Evolutionary conservation across 2,888 invertebrate genomes (phyloP).

Genomic region (Xiphydria camelus): DNA sequence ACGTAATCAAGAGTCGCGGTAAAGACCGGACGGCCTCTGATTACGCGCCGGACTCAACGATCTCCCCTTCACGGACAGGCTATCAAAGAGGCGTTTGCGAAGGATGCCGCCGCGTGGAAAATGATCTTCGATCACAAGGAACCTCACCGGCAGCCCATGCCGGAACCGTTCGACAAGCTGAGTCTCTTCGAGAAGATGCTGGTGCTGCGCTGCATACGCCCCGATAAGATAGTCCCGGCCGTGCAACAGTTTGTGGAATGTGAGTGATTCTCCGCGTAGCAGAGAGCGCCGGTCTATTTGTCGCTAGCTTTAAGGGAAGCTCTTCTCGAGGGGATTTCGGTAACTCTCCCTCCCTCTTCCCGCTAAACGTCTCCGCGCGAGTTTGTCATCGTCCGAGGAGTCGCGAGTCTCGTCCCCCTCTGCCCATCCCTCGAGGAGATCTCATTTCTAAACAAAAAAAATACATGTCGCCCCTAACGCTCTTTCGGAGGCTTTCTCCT

Average conservation of each 20-base stretch:
- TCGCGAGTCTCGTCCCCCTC: too few species aligned
- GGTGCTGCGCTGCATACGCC: constrained; percentile 78
- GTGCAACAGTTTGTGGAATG: constrained; percentile 73
- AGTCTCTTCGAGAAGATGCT: constrained; percentile 76
- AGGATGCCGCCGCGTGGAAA: constrained; percentile 70
- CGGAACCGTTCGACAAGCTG: constrained; percentile 73
- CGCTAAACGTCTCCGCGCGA: background rate
- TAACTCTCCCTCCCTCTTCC: too few species aligned
- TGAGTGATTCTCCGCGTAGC: constrained; percentile 39
- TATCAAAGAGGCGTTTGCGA: constrained; percentile 68
- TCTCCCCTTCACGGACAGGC: constrained; percentile 54
- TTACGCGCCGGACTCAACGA: background rate
- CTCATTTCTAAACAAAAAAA: too few species aligned
- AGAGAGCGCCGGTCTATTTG: too few species aligned
- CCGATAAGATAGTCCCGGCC: constrained; percentile 85
- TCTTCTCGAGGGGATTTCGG: too few species aligned
- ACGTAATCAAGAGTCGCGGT: background rate
- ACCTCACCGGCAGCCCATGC: constrained; percentile 75
- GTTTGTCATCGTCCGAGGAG: too few species aligned
- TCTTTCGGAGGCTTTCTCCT: too few species aligned
- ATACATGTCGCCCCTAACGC: too few species aligned
- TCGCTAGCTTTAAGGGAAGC: too few species aligned
- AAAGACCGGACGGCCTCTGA: background rate
- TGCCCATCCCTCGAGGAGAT: too few species aligned
- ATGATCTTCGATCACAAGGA: constrained; percentile 72